Conservation (phyloP, 2,113 vertebrate species). For the Nycticebus coucang region DNA sequence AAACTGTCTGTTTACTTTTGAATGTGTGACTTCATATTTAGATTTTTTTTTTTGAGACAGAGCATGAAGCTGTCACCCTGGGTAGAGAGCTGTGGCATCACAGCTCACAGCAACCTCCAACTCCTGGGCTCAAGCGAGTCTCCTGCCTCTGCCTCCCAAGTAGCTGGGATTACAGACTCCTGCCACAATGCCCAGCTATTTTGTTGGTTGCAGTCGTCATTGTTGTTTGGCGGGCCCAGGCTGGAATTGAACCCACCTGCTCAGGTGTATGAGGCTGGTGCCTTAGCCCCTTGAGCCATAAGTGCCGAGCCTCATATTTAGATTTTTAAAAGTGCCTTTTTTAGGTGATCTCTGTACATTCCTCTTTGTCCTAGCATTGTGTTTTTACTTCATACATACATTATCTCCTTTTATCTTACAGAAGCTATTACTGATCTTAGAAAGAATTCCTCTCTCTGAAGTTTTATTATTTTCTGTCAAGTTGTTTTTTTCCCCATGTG, state of each 20-base stretch:
- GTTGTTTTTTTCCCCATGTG: background rate
- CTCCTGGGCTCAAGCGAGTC: too few species aligned
- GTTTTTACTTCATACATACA: background rate
- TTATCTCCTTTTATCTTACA: background rate
- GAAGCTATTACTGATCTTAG: background rate
- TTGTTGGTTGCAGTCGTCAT: too few species aligned
- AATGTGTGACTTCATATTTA: background rate
- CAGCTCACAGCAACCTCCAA: too few species aligned
- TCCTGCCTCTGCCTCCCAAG: too few species aligned
- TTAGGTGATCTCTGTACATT: background rate
- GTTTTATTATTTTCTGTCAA: background rate
- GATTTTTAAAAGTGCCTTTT: background rate
- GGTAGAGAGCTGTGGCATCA: too few species aligned
- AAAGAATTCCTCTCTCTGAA: background rate
- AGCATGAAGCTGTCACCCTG: too few species aligned
- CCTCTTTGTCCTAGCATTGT: background rate
- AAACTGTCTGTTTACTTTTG: background rate
- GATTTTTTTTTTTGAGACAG: background rate
- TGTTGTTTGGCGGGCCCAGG: too few species aligned
- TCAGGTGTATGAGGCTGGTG: too few species aligned
- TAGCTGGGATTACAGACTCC: too few species aligned
- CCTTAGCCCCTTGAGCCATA: too few species aligned
- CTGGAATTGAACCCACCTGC: too few species aligned
- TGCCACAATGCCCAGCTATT: too few species aligned
- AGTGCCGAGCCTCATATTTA: background rate